Evolutionary conservation across 1,140 invertebrate species (phyloP), one percentile per base, ranked within the genome.

Genomic region (Drosophila novamexicana): DNA sequence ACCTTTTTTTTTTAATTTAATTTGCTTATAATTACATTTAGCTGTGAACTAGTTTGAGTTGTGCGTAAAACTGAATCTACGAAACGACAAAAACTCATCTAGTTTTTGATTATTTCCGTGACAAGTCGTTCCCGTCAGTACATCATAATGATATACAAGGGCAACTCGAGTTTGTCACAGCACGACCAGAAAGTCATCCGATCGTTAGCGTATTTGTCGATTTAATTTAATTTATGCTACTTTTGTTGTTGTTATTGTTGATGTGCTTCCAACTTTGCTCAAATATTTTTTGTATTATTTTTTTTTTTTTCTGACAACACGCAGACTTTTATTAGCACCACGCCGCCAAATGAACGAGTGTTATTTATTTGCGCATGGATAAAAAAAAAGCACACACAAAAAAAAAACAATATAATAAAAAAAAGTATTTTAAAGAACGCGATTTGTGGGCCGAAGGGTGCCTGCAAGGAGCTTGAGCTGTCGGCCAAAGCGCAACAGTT

Each of bases 301-400:
- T 50, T 79, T 54, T 73, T 68, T 79, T 59, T 82, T 76, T 59
- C 65, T 77, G 68, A 61, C 75, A 53, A 59, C 65, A 47, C 59
- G 64, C 52, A 57, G 64, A 65, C 47, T 69, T 88, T 82, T 73
- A 88, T 85, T 85, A 85, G 68, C 82, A 86, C 82, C 61, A 63
- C 36, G 54, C 47, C 59, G 81, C 22, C 75, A 84, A 79, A 47
- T 78, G 65, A 61, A 39, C 56, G 47, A 47, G 32, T 65, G 34
- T 62, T 67, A 42, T 79, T 52, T 39, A 40, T 54, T 12, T 54
- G 49, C 18, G 44, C 10, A 57, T 56, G 63, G 14, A 59, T 42
- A 32, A 62, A 44, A 7, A 56, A 45, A 2, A 36, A 44, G 0
- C 1, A 18, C 18, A 18, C 10, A 52, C 12, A 45, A 58, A n/a